Conservation (phyloP, 1,140 invertebrate genomes). For the Drosophila grimshawi region DNA sequence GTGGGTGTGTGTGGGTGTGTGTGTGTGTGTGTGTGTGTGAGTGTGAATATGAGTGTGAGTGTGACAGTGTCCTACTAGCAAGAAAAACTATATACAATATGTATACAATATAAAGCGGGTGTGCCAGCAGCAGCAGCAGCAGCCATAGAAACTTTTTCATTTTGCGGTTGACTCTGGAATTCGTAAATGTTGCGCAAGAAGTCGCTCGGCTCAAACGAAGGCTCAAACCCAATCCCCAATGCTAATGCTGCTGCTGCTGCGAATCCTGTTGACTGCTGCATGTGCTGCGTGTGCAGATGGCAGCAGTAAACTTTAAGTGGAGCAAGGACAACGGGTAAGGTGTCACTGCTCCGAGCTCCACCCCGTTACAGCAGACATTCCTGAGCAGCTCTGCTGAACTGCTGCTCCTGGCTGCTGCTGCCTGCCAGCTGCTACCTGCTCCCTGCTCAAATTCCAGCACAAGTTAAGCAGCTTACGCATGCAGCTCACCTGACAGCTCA, state of each 20-base stretch:
- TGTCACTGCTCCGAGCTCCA: slow-evolving; percentile 4
- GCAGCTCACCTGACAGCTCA: slow-evolving; percentile 37
- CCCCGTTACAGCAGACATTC: slow-evolving; percentile 52
- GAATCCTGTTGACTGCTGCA: slow-evolving; percentile 4
- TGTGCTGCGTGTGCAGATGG: slow-evolving; percentile 65
- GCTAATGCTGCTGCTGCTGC: background rate
- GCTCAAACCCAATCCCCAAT: slow-evolving; percentile 14
- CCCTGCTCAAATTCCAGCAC: slow-evolving; percentile 64
- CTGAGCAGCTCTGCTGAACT: slow-evolving; percentile 37
- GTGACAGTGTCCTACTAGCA: slow-evolving; percentile 42
- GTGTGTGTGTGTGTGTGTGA: slow-evolving; percentile 9
- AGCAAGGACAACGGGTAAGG: slow-evolving; percentile 62
- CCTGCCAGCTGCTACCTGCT: slow-evolving; percentile 8
- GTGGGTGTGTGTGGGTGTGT: slow-evolving; percentile 25
- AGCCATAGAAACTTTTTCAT: slow-evolving; percentile 78
- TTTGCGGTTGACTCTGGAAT: slow-evolving; percentile 78
- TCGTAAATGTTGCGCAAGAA: slow-evolving; percentile 77
- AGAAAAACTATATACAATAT: slow-evolving; percentile 40
- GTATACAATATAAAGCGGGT: slow-evolving; percentile 39
- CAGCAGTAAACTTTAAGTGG: slow-evolving; percentile 62
- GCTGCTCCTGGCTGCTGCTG: slow-evolving; percentile 43
- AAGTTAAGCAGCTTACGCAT: slow-evolving; percentile 78
- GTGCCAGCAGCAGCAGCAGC: slow-evolving; percentile 39
- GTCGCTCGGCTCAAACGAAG: slow-evolving; percentile 38
- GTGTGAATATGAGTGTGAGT: background rate